These are phyloP conservation scores for Gallirallus australis DNA, from an alignment of 2,797 vertebrate species.

Conservation along the genomic window DNA sequence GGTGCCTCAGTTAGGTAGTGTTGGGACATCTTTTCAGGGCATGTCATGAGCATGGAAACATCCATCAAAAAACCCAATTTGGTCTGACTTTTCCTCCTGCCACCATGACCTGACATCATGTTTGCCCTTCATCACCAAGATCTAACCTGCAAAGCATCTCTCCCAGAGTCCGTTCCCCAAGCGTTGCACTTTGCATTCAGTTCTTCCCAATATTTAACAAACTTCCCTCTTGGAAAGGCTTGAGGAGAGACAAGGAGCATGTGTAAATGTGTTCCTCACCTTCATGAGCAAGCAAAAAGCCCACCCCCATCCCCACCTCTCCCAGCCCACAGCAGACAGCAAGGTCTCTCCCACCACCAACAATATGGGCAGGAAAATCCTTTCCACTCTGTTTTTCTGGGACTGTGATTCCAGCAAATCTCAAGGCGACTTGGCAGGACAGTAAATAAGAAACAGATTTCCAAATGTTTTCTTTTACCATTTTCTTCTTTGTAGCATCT, in stretches of 20 bases:
- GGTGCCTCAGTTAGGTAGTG: rapidly evolving
- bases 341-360: neutral
- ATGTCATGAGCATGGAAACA: neutral
- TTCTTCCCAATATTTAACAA: neutral
- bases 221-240: neutral
- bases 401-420: neutral
- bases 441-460: constrained; percentile 63
- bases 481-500: neutral
- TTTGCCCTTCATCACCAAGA: neutral
- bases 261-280: neutral
- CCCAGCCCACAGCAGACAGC: neutral
- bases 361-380: neutral
- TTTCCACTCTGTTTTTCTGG: neutral
- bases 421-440: constrained; percentile 28
- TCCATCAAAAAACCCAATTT: neutral
- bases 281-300: neutral
- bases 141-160: neutral
- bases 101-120: rapidly evolving
- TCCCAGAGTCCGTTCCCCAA: neutral
- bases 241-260: neutral
- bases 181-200: neutral
- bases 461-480: neutral
- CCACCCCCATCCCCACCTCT: neutral
- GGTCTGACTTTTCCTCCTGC: neutral
- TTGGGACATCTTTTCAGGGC: neutral